Conservation (phyloP, 2,797 vertebrate genomes). For the Picus viridis region DNA sequence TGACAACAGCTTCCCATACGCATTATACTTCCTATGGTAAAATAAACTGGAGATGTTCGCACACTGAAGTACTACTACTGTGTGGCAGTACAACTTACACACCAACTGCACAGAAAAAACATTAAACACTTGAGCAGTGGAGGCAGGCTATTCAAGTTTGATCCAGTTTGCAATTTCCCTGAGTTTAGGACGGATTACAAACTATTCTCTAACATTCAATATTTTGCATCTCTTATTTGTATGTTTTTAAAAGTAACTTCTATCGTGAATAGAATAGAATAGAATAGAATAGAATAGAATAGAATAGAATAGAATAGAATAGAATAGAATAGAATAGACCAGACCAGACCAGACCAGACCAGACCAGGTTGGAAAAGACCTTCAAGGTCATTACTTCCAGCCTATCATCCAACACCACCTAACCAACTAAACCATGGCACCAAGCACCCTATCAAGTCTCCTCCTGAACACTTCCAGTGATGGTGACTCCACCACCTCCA, state of each 20-base stretch:
- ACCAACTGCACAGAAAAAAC: not conserved
- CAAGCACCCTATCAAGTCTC: too few species aligned
- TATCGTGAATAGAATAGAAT: not conserved
- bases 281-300: too few species aligned
- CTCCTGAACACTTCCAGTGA: too few species aligned
- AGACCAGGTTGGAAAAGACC: too few species aligned
- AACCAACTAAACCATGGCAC: too few species aligned
- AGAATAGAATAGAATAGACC: too few species aligned
- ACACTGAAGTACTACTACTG: not conserved
- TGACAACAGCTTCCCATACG: not conserved
- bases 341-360: too few species aligned
- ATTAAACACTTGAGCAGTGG: not conserved
- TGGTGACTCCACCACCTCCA: too few species aligned
- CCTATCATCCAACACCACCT: too few species aligned
- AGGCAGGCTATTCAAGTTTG: not conserved
- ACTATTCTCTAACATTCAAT: not conserved
- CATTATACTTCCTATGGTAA: not conserved
- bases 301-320: too few species aligned
- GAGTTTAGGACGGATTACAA: not conserved
- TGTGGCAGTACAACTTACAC: not conserved
- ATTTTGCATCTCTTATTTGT: not conserved
- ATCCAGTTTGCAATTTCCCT: not conserved
- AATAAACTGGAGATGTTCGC: not conserved
- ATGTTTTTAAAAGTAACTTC: not conserved
- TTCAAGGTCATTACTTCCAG: too few species aligned